A percentile compares a stretch with the other conserved stretches of the same genome.
These are phyloP conservation scores for Dermatemys mawii DNA, from an alignment of 2,113 vertebrate species.

Conservation along the genomic window DNA sequence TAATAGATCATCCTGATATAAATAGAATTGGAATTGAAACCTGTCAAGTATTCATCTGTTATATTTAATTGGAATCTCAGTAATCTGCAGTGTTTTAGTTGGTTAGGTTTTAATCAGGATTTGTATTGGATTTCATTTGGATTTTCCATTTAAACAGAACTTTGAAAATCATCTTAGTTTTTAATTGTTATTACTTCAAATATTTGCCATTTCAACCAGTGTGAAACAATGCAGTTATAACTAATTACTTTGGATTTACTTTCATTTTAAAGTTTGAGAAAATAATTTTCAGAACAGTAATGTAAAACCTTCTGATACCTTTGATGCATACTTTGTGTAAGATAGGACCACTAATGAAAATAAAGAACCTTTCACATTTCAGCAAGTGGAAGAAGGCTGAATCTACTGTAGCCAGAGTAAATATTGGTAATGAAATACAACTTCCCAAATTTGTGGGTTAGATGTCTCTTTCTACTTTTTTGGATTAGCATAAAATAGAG, in stretches of 20 bases:
- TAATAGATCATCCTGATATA: conserved; percentile 74
- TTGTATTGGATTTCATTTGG: conserved; percentile 63
- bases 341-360: conserved; percentile 6
- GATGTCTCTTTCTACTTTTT: neutral
- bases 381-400: neutral
- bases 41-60: conserved; percentile 72
- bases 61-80: conserved; percentile 77
- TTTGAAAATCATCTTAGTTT: conserved; percentile 61
- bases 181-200: conserved; percentile 69
- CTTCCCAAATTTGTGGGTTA: neutral
- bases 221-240: conserved; percentile 48
- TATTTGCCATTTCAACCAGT: conserved; percentile 65
- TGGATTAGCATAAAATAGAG: neutral
- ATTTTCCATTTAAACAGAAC: conserved; percentile 67
- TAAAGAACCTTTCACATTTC: neutral
- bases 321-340: neutral
- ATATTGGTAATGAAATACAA: neutral
- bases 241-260: conserved; percentile 46
- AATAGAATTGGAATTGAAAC: conserved; percentile 77
- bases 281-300: conserved; percentile 20
- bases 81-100: conserved; percentile 72
- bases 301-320: neutral
- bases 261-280: conserved; percentile 60
- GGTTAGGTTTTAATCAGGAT: conserved; percentile 76
- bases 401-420: neutral